Conservation (phyloP, 2,797 vertebrate genomes). For the Epinephelus awoara region DNA sequence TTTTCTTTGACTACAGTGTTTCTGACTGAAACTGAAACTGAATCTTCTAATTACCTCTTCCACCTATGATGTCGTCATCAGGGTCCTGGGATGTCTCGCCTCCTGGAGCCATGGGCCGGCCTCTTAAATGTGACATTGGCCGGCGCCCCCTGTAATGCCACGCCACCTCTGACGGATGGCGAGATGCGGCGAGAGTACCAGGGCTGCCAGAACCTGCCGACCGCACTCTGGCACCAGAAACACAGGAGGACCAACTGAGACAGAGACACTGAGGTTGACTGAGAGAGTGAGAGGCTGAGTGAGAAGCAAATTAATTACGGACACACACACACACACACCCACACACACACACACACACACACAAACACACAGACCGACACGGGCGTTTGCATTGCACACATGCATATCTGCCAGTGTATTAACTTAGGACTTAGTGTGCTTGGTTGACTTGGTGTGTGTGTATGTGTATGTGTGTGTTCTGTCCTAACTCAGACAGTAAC, state of each 20-base stretch:
- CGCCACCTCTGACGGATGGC: conserved; percentile 84
- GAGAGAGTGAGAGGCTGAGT: conserved; percentile 15
- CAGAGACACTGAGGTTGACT: conserved; percentile 32
- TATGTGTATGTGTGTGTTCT: conserved; percentile 47
- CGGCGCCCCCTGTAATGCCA: conserved; percentile 86
- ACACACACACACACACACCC: conserved; percentile 29
- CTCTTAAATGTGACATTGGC: conserved; percentile 86
- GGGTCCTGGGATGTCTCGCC: conserved; percentile 63
- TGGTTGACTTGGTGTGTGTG: conserved; percentile 38
- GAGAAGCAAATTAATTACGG: conserved; percentile 7
- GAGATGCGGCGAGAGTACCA: conserved; percentile 87
- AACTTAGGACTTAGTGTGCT: conserved; percentile 38
- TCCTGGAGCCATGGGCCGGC: conserved; percentile 71
- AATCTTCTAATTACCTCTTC: not conserved
- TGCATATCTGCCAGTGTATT: conserved; percentile 6
- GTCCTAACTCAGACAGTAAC: conserved; percentile 64
- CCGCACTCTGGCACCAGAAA: conserved; percentile 87
- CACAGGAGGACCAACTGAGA: conserved; percentile 62
- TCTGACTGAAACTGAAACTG: no score
- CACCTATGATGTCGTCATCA: conserved; percentile 31
- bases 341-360: conserved; percentile 19
- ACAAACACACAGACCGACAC: conserved; percentile 20
- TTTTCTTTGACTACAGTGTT: no score
- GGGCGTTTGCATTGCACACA: conserved; percentile 19
- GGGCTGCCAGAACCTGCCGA: conserved; percentile 90